Base-by-base conservation (phyloP, 30 jellyfish, hydroid and myxozoan species). In the Chrysaora quinquecirrha region DNA sequence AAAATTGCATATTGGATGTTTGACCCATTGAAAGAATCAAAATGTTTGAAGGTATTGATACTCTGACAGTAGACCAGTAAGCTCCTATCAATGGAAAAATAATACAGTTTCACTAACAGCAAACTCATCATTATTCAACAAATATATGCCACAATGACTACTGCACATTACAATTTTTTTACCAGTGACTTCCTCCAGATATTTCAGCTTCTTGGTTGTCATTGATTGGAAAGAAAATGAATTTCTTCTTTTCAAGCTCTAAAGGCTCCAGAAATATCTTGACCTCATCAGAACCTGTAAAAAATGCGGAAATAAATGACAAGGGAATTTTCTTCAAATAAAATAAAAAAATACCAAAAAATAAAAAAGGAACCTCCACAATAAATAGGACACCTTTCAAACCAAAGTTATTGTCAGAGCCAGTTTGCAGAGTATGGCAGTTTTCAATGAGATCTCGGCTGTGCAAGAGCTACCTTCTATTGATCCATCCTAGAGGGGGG, bases 141-240 rank as follows among this genome's bases (percentile, higher is more conserved):
- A 43, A 43, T 6, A 43, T 43, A 43, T 16, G 16, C 16, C 12
- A 6, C 58, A 43, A 6, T 43, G 16, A 16, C 58, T 43, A 43
- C 16, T 43, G 58, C 9, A 43, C 9, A 6, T 16, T 16, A 43
- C 16, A 6, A 43, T 43, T 6, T 6, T 6, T 43, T 43, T 30
- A 80, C 90, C 90, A 80, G 54, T 80, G 90, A n/a, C 64, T 64
- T 35, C 90, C 90, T 9, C 90, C 90, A 30, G 75, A 21, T 58
- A 35, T 38, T 29, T 25, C 56, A 2, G 34, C 7, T 34, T 68
- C 63, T 16, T 64, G 76, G 31, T 80, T 80, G 49, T 80, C 54
- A 67, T 80, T 80, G 0, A 80, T 75, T 3, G 83, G 58, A 23
- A 80, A 64, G 77, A 80, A 66, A 29, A 80, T 66, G n/a, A 64